These are phyloP conservation scores for Zophobas morio DNA, from an alignment of 1,140 invertebrate species.

Conservation along the genomic window DNA sequence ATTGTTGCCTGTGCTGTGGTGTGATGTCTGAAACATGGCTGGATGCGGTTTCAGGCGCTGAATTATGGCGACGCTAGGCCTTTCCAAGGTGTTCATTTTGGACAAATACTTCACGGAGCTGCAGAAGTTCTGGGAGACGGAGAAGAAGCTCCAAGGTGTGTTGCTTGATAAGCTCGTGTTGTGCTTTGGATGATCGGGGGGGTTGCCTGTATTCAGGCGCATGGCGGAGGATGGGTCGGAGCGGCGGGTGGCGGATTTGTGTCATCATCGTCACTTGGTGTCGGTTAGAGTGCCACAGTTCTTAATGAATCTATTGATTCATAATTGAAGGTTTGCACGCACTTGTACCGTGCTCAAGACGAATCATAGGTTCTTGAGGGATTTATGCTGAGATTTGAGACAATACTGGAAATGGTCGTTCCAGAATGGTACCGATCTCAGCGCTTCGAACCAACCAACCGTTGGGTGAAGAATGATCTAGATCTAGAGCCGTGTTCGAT, in stretches of 20 bases:
- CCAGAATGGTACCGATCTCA: too few species aligned
- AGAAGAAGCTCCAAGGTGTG: constrained; percentile 94
- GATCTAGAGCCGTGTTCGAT: too few species aligned
- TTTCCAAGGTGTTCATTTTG: constrained; percentile 96
- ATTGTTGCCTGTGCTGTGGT: constrained; percentile 45
- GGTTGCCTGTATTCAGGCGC: constrained; percentile 39
- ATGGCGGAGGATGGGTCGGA: not conserved
- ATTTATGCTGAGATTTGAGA: too few species aligned
- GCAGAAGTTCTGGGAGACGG: constrained; percentile 97
- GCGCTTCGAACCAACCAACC: too few species aligned
- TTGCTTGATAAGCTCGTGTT: constrained; percentile 45
- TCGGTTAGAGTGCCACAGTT: constrained; percentile 6
- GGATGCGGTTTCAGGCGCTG: constrained; percentile 55
- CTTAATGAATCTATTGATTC: constrained; percentile 35
- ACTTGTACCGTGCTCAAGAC: not conserved
- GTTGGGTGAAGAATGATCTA: too few species aligned
- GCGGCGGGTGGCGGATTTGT: constrained; percentile 20
- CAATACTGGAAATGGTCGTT: too few species aligned
- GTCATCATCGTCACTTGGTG: constrained; percentile 6
- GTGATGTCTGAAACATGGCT: constrained; percentile 63
- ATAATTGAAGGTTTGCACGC: constrained; percentile 25
- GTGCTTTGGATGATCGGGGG: constrained; percentile 27
- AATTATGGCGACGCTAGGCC: constrained; percentile 89
- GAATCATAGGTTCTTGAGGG: too few species aligned
- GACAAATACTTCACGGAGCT: constrained; percentile 97